Percentiles rank a stretch among this genome's conserved stretches.
These are phyloP conservation scores for Neogale vison DNA, from an alignment of 2,113 vertebrate species.

Conservation along the genomic window DNA sequence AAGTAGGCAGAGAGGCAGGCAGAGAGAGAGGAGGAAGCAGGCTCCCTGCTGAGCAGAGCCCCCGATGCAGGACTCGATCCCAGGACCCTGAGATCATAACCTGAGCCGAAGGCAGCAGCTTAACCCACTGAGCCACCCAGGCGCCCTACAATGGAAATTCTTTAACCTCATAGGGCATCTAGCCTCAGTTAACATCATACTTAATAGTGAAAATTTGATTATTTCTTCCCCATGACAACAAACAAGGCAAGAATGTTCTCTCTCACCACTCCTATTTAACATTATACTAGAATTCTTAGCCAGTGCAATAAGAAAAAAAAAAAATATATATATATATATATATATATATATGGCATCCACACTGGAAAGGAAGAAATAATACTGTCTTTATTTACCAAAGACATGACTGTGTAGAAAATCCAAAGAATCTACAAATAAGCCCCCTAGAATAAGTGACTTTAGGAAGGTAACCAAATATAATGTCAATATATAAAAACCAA, in stretches of 20 bases:
- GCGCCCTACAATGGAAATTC: background rate
- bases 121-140: no score
- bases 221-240: background rate
- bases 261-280: background rate
- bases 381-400: background rate
- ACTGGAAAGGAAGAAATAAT: background rate
- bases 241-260: background rate
- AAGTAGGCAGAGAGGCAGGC: no score
- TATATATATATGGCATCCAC: background rate
- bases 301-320: background rate
- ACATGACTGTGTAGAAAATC: background rate
- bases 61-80: no score
- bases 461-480: background rate
- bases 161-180: background rate
- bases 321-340: background rate
- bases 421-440: background rate
- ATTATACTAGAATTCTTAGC: background rate
- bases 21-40: no score
- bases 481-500: background rate
- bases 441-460: background rate
- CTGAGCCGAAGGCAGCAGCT: no score
- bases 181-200: background rate
- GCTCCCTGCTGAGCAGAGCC: no score
- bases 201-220: background rate
- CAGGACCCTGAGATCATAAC: no score